Percentiles rank a stretch among this genome's conserved stretches.
Conservation (phyloP, 2,888 invertebrate genomes). For the Apomyelois bistriatella region DNA sequence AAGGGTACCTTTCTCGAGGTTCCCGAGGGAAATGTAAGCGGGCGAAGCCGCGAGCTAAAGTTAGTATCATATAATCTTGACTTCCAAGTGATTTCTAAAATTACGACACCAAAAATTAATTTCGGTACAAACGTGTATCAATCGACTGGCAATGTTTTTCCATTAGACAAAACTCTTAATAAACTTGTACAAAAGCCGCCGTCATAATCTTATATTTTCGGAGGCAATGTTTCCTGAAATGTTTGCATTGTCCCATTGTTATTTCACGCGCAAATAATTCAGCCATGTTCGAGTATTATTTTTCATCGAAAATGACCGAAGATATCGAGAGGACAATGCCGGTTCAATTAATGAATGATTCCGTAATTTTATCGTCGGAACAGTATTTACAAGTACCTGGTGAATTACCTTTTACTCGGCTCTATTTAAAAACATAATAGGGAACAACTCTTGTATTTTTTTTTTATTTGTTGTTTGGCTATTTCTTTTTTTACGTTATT, state of each 20-base stretch:
- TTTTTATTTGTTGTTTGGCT: no score
- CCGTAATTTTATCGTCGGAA: neutral
- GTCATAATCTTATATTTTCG: constrained; percentile 3
- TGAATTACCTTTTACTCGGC: no score
- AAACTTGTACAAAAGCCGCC: neutral
- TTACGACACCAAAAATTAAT: no score
- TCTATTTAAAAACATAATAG: no score
- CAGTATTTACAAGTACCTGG: neutral
- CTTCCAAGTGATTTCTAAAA: no score
- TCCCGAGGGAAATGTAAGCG: no score
- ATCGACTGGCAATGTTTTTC: neutral
- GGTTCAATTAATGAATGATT: constrained; percentile 3
- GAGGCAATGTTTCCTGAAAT: constrained; percentile 4
- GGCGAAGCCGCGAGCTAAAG: no score
- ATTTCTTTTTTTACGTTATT: no score
- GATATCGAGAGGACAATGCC: neutral
- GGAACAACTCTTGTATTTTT: neutral
- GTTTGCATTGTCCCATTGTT: constrained; percentile 7
- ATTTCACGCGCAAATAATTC: neutral
- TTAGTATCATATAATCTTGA: no score
- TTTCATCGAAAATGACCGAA: neutral
- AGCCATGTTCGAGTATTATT: neutral
- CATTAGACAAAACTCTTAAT: neutral
- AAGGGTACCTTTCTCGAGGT: no score
- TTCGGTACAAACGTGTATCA: no score